Evolutionary conservation across 2,797 vertebrate genomes (phyloP).

Genomic region (Lagodon rhomboides): DNA sequence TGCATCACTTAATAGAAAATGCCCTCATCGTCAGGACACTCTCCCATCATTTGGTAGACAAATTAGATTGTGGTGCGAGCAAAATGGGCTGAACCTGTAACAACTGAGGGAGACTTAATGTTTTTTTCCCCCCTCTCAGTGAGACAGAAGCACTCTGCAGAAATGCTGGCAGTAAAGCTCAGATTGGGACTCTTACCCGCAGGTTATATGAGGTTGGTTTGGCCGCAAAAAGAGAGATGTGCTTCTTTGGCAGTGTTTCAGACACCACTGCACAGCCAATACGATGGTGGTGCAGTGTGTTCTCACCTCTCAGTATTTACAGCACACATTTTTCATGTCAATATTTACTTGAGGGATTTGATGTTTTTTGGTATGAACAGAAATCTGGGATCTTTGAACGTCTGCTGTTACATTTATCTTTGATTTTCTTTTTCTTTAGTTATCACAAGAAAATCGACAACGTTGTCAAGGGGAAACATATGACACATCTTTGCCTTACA

Average conservation of each 20-base stretch:
- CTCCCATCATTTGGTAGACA: constrained; percentile 56
- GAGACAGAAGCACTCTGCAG: constrained; percentile 18
- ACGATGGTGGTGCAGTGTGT: constrained; percentile 56
- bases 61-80: constrained; percentile 52
- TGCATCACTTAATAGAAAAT: constrained; percentile 11
- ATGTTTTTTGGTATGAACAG: background rate
- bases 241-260: constrained; percentile 50
- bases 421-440: background rate
- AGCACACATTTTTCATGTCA: constrained; percentile 21
- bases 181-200: constrained; percentile 5
- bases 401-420: background rate
- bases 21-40: constrained; percentile 7
- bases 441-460: background rate
- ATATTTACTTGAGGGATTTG: constrained; percentile 5
- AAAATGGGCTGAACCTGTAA: constrained; percentile 11
- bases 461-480: background rate
- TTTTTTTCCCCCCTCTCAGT: background rate
- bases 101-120: background rate
- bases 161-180: constrained; percentile 15
- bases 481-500: background rate
- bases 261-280: constrained; percentile 40
- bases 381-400: background rate
- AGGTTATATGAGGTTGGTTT: constrained; percentile 26
- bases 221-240: constrained; percentile 31
- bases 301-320: constrained; percentile 23